Conservation (phyloP, 30 jellyfish, hydroid and myxozoan species). For the Aurelia aurita complex sp. Pacific region DNA sequence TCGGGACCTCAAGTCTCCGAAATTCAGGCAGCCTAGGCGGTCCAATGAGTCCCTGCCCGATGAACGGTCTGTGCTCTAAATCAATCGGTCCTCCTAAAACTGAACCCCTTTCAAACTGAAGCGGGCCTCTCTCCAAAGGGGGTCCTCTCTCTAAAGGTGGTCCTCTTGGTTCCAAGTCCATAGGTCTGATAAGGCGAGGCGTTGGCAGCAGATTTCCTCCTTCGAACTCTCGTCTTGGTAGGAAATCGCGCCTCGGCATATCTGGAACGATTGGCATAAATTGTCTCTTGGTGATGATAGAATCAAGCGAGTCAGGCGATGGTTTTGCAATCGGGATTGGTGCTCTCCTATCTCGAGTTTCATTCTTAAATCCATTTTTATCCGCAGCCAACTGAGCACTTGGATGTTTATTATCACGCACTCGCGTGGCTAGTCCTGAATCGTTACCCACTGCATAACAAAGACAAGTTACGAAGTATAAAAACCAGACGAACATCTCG, state of each 20-base stretch:
- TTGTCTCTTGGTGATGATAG: constrained; percentile 51
- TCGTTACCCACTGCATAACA: constrained; percentile 58
- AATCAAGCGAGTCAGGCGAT: constrained; percentile 33
- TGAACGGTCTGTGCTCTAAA: constrained; percentile 54
- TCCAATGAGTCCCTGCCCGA: constrained; percentile 54
- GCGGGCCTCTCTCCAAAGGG: constrained; percentile 10
- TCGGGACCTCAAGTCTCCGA: constrained; percentile 16
- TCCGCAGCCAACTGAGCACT: not conserved
- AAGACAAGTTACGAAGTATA: constrained; percentile 28
- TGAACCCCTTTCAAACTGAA: constrained; percentile 16
- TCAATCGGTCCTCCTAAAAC: constrained; percentile 50
- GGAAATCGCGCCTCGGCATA: constrained; percentile 34
- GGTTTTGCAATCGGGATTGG: constrained; percentile 50
- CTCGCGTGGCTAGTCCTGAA: constrained; percentile 59
- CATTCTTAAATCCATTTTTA: not conserved
- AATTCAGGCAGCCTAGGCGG: constrained; percentile 47
- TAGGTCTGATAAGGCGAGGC: constrained; percentile 63
- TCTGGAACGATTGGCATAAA: constrained; percentile 65
- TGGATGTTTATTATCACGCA: constrained; percentile 42
- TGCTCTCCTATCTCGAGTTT: constrained; percentile 41
- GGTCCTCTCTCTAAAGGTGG: constrained; percentile 32
- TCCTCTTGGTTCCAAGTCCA: constrained; percentile 41
- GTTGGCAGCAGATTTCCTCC: constrained; percentile 53
- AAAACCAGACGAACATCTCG: constrained; percentile 58
- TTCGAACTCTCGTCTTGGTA: constrained; percentile 56